Conservation (phyloP, 2,113 vertebrate species). For the Proteles cristata region DNA sequence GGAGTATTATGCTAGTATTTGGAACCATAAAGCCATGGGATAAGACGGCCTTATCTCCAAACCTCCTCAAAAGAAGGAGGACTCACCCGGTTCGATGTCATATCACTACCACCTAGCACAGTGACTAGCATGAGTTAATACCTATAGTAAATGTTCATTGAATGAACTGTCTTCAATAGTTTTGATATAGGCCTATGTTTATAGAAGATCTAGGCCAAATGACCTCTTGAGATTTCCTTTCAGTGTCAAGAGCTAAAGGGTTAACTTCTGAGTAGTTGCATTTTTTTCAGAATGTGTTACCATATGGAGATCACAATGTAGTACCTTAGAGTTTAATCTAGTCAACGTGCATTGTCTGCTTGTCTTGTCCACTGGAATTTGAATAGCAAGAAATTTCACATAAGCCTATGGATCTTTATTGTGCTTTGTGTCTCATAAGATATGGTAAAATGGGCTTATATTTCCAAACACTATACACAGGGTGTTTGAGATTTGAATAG, state of each 20-base stretch:
- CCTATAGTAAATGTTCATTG: neutral
- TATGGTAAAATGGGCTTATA: neutral
- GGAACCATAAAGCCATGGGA: neutral
- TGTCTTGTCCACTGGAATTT: neutral
- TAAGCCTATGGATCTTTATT: neutral
- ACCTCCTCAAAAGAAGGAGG: neutral
- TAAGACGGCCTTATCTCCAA: no score
- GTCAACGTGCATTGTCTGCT: neutral
- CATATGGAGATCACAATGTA: neutral
- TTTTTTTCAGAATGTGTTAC: slow-evolving; percentile 3
- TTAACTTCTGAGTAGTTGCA: neutral
- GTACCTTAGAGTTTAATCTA: neutral
- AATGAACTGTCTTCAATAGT: neutral
- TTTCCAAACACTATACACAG: neutral
- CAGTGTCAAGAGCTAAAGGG: neutral
- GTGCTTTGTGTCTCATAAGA: neutral
- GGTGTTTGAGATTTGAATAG: neutral
- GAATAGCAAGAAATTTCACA: neutral
- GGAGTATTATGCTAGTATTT: no score
- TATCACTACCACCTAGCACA: no score
- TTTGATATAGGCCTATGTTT: neutral
- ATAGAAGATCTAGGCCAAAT: neutral
- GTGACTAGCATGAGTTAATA: neutral
- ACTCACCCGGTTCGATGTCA: neutral
- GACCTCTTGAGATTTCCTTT: neutral